Evolutionary conservation across 2,113 vertebrate genomes (phyloP).

Genomic region (Apaloderma vittatum): DNA sequence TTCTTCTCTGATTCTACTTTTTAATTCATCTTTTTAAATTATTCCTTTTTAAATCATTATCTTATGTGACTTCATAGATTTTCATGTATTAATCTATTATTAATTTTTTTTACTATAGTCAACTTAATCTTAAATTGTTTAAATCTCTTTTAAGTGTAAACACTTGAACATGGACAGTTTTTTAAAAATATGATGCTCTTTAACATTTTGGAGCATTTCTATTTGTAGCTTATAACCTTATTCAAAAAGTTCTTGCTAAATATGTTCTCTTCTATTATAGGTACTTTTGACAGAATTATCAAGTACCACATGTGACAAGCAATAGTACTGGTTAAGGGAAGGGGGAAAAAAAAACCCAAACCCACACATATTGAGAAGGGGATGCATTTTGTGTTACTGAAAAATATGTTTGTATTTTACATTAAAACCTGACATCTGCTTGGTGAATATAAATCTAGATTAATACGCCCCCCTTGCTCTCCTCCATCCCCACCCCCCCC

Average conservation of each 20-base stretch:
- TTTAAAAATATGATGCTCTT: conserved; percentile 75
- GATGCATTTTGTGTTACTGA: conserved; percentile 68
- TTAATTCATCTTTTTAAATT: conserved; percentile 90
- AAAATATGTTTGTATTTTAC: conserved; percentile 73
- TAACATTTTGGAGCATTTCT: conserved; percentile 75
- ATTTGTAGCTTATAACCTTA: conserved; percentile 76
- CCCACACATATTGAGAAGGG: conserved; percentile 63
- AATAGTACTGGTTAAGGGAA: conserved; percentile 67
- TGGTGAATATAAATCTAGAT: conserved; percentile 75
- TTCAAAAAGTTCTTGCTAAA: conserved; percentile 78
- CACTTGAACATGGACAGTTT: conserved; percentile 75
- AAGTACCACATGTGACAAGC: conserved; percentile 75
- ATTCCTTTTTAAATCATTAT: conserved; percentile 92
- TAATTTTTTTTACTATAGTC: conserved; percentile 83
- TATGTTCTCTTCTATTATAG: conserved; percentile 77
- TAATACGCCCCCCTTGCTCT: not conserved
- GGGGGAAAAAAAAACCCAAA: not conserved
- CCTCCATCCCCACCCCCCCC: not conserved
- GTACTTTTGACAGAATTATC: conserved; percentile 77
- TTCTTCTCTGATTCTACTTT: conserved; percentile 88
- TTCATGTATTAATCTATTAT: conserved; percentile 88
- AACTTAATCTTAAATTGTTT: conserved; percentile 86
- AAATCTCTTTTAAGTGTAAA: conserved; percentile 84
- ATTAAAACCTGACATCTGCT: conserved; percentile 77
- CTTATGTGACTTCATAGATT: conserved; percentile 87